Percentiles rank a stretch among this genome's conserved stretches.
Conservation (phyloP, 2,113 vertebrate species). For the Haemorhous mexicanus region DNA sequence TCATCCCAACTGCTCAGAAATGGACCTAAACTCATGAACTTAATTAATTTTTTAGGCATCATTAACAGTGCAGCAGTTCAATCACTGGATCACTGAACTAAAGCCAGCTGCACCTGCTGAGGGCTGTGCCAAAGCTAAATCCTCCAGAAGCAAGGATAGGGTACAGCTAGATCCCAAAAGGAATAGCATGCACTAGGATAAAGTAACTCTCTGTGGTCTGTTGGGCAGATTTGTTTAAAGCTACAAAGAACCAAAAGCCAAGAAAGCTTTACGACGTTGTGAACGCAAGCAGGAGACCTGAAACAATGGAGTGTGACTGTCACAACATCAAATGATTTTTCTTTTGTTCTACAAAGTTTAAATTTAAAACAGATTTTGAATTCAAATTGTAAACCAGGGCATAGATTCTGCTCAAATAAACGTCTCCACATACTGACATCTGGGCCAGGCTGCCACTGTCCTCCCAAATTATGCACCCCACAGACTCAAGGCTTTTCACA, state of each 20-base stretch:
- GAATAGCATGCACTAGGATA: neutral
- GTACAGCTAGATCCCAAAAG: neutral
- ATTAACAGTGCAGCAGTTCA: neutral
- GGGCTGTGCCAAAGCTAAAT: neutral
- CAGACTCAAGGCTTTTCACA: neutral
- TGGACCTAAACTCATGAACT: neutral
- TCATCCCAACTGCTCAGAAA: neutral
- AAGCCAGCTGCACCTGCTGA: neutral
- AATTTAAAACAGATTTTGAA: constrained; percentile 40
- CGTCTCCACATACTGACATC: neutral
- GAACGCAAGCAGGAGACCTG: neutral
- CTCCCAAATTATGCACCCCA: neutral
- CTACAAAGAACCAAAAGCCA: neutral
- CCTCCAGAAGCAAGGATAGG: neutral
- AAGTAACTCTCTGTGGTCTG: neutral
- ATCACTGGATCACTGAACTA: neutral
- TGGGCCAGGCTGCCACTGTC: neutral
- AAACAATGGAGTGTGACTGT: constrained; percentile 8
- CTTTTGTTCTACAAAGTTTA: constrained; percentile 12
- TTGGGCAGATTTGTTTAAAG: neutral
- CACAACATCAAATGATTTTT: constrained; percentile 9
- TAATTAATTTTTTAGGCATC: neutral
- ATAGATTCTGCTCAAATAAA: neutral
- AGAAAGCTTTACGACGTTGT: neutral
- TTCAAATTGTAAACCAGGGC: neutral